Base-by-base conservation (phyloP, 2,888 invertebrate species). In the Agonopterix heracliana region DNA sequence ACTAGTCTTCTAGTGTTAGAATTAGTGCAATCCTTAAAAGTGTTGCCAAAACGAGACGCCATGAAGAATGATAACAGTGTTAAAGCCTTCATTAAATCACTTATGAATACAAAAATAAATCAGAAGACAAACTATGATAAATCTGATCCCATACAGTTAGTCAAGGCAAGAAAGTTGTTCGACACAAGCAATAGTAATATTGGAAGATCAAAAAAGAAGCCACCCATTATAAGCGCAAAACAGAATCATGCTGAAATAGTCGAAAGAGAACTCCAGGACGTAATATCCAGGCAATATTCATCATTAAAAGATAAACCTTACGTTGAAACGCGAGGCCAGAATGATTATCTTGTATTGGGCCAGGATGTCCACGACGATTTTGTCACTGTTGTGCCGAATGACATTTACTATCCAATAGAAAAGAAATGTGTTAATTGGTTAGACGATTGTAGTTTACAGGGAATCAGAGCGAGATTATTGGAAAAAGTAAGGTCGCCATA, bases 401-500 rank as follows among this genome's bases (percentile, higher is more conserved):
- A 71, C 13, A 76, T 86, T 1, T 81, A 76, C 47, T 81, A 82
- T 40, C 60, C 69, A 26, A 56, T 72, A 7, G 80, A 85, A 54
- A 85, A 81, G 52, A 68, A 70, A 54, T 86, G 86, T 44, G 78
- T 78, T 0, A 86, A 86, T 52, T 86, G 86, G 86, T 54, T 85
- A 7, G 81, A 81, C 17, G 79, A 82, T 47, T 86, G 86, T 52
- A 79, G 70, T 44, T 43, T 73, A 10, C 68, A 64, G 34, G 86
- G 85, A 1, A 64, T 86, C 0, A 61, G 78, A 17, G 51, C 59
- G 0, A 65, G 68, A 12, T 52, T 83, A 2, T 53, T 83, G 9
- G 66, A 64, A 3, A 71, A 64, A 48, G 60, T 75, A 0, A 51
- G 52, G 0, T 66, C 59, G 1, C 74, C 71, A 2, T 73, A 57